These are phyloP conservation scores for Pseudochirops cupreus DNA, from an alignment of 2,797 vertebrate species.

Conservation along the genomic window DNA sequence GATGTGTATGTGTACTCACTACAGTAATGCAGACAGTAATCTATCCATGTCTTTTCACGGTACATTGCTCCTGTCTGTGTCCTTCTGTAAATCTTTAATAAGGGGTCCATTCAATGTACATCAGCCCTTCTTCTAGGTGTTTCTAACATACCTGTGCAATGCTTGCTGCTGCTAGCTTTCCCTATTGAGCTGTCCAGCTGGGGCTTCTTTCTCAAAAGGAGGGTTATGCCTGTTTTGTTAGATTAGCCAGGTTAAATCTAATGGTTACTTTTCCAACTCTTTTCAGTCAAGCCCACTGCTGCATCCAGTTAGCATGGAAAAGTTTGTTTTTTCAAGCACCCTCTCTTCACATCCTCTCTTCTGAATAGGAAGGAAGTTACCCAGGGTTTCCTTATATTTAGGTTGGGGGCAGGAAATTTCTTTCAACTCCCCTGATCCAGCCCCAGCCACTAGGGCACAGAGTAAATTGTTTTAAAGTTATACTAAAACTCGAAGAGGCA, in stretches of 20 bases:
- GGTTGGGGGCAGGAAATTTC: background rate
- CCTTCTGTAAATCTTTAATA: no score
- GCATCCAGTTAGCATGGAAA: background rate
- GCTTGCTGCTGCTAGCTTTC: background rate
- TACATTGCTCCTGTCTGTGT: no score
- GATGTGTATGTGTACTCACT: no score
- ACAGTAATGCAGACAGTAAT: no score
- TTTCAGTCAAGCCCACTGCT: background rate
- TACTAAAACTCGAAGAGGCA: background rate
- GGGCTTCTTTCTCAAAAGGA: background rate
- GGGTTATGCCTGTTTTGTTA: background rate
- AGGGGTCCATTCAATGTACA: no score
- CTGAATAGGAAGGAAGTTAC: background rate
- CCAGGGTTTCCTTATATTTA: background rate
- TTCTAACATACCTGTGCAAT: no score
- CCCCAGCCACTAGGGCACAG: background rate
- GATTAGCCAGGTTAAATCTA: background rate
- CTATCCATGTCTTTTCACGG: no score
- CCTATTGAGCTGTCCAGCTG: background rate
- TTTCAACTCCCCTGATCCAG: background rate
- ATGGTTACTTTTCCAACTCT: background rate
- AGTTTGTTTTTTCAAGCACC: background rate
- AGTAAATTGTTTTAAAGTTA: background rate
- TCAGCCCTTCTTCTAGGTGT: no score
- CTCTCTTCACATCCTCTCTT: background rate